phyloP scores from a whole-genome alignment of 2,888 invertebrate genomes.

The Heliconius ethilla region DNA sequence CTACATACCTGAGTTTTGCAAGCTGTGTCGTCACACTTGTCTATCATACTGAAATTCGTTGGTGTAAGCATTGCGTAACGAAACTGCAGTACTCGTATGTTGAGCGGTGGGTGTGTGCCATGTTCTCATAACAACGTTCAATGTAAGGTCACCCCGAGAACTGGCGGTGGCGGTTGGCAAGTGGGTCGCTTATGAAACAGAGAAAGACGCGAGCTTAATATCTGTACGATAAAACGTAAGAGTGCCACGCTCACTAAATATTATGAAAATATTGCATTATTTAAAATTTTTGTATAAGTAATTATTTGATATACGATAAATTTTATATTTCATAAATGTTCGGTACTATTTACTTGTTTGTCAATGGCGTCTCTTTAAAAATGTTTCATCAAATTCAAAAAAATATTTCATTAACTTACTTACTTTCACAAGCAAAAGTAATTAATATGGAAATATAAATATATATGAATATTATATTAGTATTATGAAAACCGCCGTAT shows the following conservation, averaged over 20 bases:
- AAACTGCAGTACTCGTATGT: slow-evolving; percentile 35
- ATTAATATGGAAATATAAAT: no score
- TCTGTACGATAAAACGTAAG: slow-evolving; percentile 22
- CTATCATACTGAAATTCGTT: slow-evolving; percentile 50
- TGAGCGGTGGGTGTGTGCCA: slow-evolving; percentile 33
- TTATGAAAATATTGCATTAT: slow-evolving; percentile 1
- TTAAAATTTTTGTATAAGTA: neutral
- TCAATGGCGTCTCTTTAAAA: no score
- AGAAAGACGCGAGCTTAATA: slow-evolving; percentile 54
- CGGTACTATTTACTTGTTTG: no score
- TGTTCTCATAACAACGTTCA: slow-evolving; percentile 40
- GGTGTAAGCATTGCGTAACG: slow-evolving; percentile 47
- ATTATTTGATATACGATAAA: neutral
- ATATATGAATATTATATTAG: no score
- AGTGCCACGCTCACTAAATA: slow-evolving; percentile 2
- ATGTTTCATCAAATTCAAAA: no score
- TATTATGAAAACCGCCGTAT: no score
- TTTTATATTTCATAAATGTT: neutral
- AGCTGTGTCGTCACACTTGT: slow-evolving; percentile 47
- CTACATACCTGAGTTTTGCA: slow-evolving; percentile 48
- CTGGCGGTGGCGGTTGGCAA: slow-evolving; percentile 49
- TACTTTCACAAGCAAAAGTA: no score
- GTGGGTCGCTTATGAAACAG: slow-evolving; percentile 64
- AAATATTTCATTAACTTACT: no score
- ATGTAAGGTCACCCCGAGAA: slow-evolving; percentile 41